Percentiles rank a stretch among this genome's conserved stretches.
These are phyloP conservation scores for Pseudopleuronectes americanus DNA, from an alignment of 2,797 vertebrate genomes.

Conservation along the genomic window DNA sequence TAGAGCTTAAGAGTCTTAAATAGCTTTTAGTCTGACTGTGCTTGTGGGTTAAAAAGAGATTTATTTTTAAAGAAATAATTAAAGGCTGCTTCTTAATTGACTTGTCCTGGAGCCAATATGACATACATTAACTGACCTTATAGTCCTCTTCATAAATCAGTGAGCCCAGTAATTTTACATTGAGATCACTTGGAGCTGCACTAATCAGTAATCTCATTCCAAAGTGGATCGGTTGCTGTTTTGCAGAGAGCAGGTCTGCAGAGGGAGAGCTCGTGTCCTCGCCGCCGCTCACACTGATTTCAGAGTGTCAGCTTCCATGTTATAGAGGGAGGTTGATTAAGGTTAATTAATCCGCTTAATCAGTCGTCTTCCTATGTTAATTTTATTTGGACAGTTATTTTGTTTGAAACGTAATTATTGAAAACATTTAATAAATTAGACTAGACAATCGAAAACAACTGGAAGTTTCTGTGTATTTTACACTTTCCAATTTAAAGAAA, in stretches of 20 bases:
- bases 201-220: conserved; percentile 79
- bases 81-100: conserved; percentile 77
- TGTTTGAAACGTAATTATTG: neutral
- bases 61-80: conserved; percentile 82
- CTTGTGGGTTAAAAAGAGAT: conserved; percentile 75
- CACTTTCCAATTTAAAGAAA: neutral
- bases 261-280: conserved; percentile 48
- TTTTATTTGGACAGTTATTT: conserved; percentile 4
- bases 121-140: conserved; percentile 83
- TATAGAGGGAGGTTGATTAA: conserved; percentile 75
- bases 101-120: conserved; percentile 79
- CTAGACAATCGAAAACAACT: neutral
- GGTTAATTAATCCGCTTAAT: conserved; percentile 74
- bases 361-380: conserved; percentile 26
- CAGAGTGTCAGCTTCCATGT: conserved; percentile 51
- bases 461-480: neutral
- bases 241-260: conserved; percentile 55
- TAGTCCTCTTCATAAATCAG: conserved; percentile 85
- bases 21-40: conserved; percentile 68
- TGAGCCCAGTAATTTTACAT: conserved; percentile 80
- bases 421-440: neutral
- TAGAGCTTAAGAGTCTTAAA: conserved; percentile 65
- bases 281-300: conserved; percentile 47
- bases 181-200: conserved; percentile 79
- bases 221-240: conserved; percentile 67